Evolutionary conservation across 2,888 invertebrate species (phyloP).

Genomic region (Lordiphosa andalusiaca): DNA sequence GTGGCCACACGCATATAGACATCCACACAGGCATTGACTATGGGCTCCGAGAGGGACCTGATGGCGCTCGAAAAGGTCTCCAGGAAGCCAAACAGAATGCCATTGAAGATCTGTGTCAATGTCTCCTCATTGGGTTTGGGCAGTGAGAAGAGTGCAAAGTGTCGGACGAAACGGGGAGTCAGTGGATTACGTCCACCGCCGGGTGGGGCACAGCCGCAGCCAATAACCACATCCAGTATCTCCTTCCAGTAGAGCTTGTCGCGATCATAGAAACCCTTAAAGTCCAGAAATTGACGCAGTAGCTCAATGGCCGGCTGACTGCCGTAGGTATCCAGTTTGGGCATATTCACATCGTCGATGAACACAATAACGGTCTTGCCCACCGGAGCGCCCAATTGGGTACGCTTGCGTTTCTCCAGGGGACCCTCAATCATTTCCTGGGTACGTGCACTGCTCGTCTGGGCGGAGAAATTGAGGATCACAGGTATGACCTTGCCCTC

Average conservation of each 20-base stretch:
- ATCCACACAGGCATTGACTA: slow-evolving; percentile 91
- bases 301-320: slow-evolving; percentile 96
- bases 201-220: slow-evolving; percentile 95
- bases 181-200: slow-evolving; percentile 94
- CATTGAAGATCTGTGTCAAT: slow-evolving; percentile 78
- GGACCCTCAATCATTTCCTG: slow-evolving; percentile 92
- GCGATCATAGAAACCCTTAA: slow-evolving; percentile 90
- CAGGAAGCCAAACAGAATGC: slow-evolving; percentile 83
- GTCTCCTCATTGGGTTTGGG: slow-evolving; percentile 86
- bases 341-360: slow-evolving; percentile 96
- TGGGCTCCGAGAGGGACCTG: slow-evolving; percentile 84
- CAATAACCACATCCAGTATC: slow-evolving; percentile 90
- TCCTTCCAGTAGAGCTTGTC: slow-evolving; percentile 94
- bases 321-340: slow-evolving; percentile 91
- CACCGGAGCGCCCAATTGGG: slow-evolving; percentile 89
- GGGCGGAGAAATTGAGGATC: slow-evolving; percentile 93
- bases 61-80: slow-evolving; percentile 88
- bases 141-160: slow-evolving; percentile 92
- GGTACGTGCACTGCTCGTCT: slow-evolving; percentile 91
- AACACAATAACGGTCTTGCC: slow-evolving; percentile 92
- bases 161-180: slow-evolving; percentile 89
- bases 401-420: slow-evolving; percentile 90
- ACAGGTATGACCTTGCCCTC: slow-evolving; percentile 86
- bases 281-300: slow-evolving; percentile 81
- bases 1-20: slow-evolving; percentile 89